Percentiles rank a stretch among this genome's conserved stretches.
Conservation (phyloP, 2,888 invertebrate species). For the Nomada lathburiana region DNA sequence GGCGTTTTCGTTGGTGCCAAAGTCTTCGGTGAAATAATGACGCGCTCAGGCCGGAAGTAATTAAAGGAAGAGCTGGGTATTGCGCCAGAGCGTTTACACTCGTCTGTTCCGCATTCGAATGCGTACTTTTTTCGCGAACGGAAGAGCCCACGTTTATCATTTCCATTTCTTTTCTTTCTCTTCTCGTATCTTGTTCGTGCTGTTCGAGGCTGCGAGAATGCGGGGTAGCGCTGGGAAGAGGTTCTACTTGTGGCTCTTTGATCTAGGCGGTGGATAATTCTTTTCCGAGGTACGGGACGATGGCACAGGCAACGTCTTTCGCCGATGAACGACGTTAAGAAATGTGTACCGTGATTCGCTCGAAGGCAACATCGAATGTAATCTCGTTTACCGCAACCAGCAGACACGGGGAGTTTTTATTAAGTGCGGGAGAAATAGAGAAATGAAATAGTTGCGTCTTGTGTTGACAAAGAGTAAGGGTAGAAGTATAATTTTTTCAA, state of each 20-base stretch:
- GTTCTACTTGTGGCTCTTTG: neutral
- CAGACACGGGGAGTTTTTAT: no score
- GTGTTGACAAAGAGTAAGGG: no score
- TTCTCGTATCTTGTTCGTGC: neutral
- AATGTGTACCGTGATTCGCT: neutral
- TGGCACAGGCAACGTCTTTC: neutral
- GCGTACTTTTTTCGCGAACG: slow-evolving; percentile 29
- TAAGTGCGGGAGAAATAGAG: no score
- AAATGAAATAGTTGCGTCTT: no score
- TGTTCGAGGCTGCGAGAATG: neutral
- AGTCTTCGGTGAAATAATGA: slow-evolving; percentile 47
- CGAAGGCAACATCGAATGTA: no score
- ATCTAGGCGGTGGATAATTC: slow-evolving; percentile 9
- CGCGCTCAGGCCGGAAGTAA: slow-evolving; percentile 54
- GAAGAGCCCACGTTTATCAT: slow-evolving; percentile 3
- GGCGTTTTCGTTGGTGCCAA: slow-evolving; percentile 37
- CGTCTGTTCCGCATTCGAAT: slow-evolving; percentile 39
- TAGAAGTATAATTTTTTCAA: no score
- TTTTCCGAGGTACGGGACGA: neutral
- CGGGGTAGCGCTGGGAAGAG: neutral
- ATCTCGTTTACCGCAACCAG: no score
- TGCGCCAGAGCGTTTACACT: neutral
- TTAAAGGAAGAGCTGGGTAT: slow-evolving; percentile 55
- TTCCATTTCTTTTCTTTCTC: neutral
- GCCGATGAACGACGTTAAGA: no score